A percentile compares a stretch with the other conserved stretches of the same genome.
These are phyloP conservation scores for Acrocyrtus sp. DNA, from an alignment of 2,888 invertebrate genomes.

Conservation along the genomic window DNA sequence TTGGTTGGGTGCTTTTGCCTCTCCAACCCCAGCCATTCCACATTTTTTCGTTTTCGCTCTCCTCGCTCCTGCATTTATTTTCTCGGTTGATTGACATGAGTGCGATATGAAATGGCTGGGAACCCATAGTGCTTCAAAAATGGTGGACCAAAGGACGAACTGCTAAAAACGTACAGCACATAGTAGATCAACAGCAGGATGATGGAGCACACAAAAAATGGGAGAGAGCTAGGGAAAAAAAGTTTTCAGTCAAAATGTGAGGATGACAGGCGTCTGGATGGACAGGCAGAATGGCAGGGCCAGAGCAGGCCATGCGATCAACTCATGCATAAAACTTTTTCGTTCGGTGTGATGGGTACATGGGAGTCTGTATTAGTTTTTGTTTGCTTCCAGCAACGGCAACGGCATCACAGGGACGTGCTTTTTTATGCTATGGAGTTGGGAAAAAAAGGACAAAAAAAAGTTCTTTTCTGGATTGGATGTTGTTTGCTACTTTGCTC, in stretches of 20 bases:
- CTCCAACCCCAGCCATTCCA: no score
- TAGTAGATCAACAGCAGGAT: no score
- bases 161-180: no score
- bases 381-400: no score
- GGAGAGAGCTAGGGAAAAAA: neutral
- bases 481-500: conserved; percentile 40
- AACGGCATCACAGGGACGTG: no score
- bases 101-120: neutral
- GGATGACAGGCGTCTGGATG: conserved; percentile 37
- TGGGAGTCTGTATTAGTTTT: conserved; percentile 13
- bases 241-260: conserved; percentile 28
- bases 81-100: no score
- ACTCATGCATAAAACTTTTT: conserved; percentile 29
- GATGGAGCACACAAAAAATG: conserved; percentile 16
- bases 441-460: conserved; percentile 57
- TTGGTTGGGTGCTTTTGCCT: no score
- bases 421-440: no score
- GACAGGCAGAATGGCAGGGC: conserved; percentile 27
- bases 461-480: conserved; percentile 36
- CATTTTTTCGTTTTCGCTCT: no score
- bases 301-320: conserved; percentile 6
- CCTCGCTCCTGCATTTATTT: no score
- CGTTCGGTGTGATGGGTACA: neutral
- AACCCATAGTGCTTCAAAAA: conserved; percentile 13
- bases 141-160: no score